Conservation (phyloP, 2,113 vertebrate genomes). For the Myotis yumanensis region DNA sequence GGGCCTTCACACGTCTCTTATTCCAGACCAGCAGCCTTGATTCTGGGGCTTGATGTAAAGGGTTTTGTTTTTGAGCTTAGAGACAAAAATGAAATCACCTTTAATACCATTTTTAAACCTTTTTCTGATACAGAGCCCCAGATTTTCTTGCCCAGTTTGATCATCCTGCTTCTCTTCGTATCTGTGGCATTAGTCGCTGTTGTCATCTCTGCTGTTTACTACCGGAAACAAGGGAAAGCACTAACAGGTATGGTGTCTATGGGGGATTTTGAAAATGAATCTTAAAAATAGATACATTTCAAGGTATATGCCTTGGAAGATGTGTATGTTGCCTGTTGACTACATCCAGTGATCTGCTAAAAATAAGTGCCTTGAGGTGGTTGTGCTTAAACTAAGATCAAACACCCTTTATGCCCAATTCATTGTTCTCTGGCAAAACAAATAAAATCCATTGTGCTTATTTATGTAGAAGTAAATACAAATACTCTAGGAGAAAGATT, state of each 20-base stretch:
- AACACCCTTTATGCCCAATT: neutral
- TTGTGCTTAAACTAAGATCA: neutral
- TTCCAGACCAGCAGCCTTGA: neutral
- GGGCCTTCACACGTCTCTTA: too few relatives aligned
- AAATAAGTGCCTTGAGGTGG: neutral
- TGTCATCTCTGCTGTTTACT: conserved; percentile 77
- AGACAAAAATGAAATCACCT: neutral
- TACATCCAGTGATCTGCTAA: neutral
- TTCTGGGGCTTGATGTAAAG: neutral
- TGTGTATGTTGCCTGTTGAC: neutral
- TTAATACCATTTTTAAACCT: neutral
- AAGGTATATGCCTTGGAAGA: neutral
- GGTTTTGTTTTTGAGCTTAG: neutral
- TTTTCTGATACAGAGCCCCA: conserved; percentile 76
- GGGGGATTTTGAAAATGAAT: neutral
- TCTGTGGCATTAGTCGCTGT: conserved; percentile 76
- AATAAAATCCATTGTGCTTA: neutral
- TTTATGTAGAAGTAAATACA: neutral
- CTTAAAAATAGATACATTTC: neutral
- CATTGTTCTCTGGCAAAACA: neutral
- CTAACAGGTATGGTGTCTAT: conserved; percentile 80
- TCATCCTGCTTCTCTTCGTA: conserved; percentile 79
- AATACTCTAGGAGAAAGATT: neutral
- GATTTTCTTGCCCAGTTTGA: conserved; percentile 78
- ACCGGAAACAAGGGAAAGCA: conserved; percentile 84